Conservation (phyloP, 2,797 vertebrate genomes). For the Liasis olivaceus region DNA sequence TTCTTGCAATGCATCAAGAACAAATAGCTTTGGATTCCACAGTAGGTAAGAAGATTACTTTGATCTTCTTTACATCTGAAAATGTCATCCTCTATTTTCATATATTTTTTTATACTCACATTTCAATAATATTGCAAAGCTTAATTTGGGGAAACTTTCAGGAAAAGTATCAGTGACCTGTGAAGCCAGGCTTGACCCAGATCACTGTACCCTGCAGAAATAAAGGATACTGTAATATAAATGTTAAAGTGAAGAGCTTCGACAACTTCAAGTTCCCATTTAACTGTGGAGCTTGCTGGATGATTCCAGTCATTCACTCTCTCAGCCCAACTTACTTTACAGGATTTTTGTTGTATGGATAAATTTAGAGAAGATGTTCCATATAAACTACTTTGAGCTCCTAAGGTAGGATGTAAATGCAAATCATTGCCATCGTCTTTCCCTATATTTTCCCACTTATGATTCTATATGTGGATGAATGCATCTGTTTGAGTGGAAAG, state of each 20-base stretch:
- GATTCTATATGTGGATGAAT: background rate
- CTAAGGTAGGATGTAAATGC: background rate
- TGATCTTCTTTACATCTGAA: slow-evolving; percentile 42
- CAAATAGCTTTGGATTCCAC: slow-evolving; percentile 44
- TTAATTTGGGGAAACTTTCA: slow-evolving; percentile 2
- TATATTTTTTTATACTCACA: background rate
- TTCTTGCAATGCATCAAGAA: slow-evolving; percentile 30
- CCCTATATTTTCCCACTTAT: background rate
- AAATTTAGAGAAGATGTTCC: background rate
- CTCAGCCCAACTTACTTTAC: background rate
- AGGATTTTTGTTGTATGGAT: background rate
- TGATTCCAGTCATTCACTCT: background rate
- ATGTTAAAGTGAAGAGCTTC: background rate
- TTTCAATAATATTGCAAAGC: slow-evolving; percentile 21
- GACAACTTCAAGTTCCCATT: background rate
- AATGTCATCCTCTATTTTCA: slow-evolving; percentile 30
- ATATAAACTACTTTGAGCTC: background rate
- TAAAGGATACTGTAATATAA: background rate
- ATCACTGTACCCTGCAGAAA: background rate
- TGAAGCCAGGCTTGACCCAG: background rate
- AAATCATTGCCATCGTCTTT: background rate
- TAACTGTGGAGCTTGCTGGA: background rate
- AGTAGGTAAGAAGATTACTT: slow-evolving; percentile 28
- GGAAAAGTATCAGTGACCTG: background rate
- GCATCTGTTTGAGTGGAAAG: background rate